Conservation (phyloP, 92 coral and sea anemone genomes). For the Siderastrea radians region DNA sequence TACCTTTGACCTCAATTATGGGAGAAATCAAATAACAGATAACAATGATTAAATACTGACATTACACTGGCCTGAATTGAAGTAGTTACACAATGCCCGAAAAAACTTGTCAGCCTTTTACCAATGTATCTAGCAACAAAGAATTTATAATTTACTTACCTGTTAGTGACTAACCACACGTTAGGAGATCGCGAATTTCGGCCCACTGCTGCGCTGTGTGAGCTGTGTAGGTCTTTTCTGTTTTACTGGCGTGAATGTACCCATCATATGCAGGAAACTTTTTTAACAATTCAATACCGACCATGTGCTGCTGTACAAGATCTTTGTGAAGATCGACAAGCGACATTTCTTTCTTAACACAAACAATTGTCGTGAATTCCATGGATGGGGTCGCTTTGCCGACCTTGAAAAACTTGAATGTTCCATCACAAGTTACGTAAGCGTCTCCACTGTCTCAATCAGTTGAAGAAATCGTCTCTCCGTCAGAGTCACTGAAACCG, state of each 20-base stretch:
- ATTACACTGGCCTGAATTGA: background rate
- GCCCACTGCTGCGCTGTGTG: background rate
- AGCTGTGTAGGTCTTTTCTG: background rate
- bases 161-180: background rate
- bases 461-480: no score
- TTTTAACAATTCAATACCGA: background rate
- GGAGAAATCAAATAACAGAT: background rate
- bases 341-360: background rate
- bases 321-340: background rate
- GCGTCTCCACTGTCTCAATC: no score
- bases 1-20: background rate
- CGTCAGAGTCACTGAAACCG: no score
- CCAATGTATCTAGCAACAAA: no score
- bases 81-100: background rate
- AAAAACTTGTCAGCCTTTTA: no score
- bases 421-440: no score
- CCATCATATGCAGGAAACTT: background rate
- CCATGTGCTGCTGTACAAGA: background rate
- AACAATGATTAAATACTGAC: background rate
- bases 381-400: background rate
- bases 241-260: background rate
- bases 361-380: background rate
- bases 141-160: background rate
- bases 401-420: no score
- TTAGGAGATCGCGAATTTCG: background rate